Evolutionary conservation across 1,140 invertebrate genomes (phyloP).

Genomic region (Aphidius ervi): DNA sequence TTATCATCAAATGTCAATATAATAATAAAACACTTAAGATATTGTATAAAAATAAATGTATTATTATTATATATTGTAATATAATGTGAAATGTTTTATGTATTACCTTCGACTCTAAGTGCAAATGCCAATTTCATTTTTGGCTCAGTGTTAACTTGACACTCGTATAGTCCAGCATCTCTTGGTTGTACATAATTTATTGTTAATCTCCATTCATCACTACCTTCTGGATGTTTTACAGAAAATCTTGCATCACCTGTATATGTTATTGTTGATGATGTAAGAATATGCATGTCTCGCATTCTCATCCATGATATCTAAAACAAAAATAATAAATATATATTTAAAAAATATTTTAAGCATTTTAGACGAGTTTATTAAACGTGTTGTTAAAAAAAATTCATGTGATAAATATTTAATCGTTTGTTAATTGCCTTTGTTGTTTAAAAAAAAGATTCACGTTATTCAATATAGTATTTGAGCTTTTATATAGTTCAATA

Average conservation of each 20-base stretch:
- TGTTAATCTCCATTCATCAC: conserved; percentile 88
- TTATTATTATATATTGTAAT: conserved; percentile 2
- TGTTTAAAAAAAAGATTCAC: no score
- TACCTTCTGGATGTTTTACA: conserved; percentile 75
- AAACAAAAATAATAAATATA: conserved; percentile 22
- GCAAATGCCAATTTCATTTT: conserved; percentile 78
- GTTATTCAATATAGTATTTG: no score
- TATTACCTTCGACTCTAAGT: conserved; percentile 73
- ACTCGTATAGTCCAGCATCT: conserved; percentile 86
- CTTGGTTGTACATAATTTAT: conserved; percentile 81
- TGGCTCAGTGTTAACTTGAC: conserved; percentile 78
- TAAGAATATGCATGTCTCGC: conserved; percentile 83
- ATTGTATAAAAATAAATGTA: background rate
- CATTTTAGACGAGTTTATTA: background rate
- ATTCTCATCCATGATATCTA: conserved; percentile 92
- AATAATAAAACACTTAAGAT: no score
- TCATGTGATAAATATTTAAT: background rate
- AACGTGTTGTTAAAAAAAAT: background rate
- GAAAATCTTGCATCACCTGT: conserved; percentile 83
- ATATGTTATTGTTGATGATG: conserved; percentile 80
- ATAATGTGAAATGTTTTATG: conserved; percentile 2
- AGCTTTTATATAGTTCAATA: no score
- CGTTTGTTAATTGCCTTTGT: background rate
- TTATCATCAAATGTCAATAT: no score
- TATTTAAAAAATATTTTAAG: background rate